A percentile compares a stretch with the other conserved stretches of the same genome.
Conservation (phyloP, 2,888 invertebrate genomes). For the Tetranychus piercei region DNA sequence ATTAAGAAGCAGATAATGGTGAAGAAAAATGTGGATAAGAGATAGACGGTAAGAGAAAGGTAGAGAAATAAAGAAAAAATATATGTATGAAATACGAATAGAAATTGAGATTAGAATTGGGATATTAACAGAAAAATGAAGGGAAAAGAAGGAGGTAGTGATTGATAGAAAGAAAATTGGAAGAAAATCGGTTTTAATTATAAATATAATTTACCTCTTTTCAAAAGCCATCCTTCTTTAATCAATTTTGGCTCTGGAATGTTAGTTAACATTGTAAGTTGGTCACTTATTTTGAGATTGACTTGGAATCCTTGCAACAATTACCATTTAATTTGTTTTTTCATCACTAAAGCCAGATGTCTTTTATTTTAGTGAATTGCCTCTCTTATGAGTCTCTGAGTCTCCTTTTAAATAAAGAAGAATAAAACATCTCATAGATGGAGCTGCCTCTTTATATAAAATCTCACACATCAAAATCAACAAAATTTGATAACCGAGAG, state of each 20-base stretch:
- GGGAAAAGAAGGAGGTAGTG: slow-evolving; percentile 13
- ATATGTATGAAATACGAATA: slow-evolving; percentile 13
- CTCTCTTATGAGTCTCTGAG: no score
- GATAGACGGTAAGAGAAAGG: not conserved
- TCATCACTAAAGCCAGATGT: no score
- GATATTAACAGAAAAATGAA: not conserved
- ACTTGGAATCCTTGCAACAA: no score
- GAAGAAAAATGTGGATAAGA: no score
- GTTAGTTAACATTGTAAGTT: not conserved
- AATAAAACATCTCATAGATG: not conserved
- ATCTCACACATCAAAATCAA: not conserved
- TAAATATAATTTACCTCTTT: slow-evolving; percentile 44
- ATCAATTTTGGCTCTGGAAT: slow-evolving; percentile 40
- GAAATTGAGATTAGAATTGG: not conserved
- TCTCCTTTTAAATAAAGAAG: no score
- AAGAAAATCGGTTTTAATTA: not conserved
- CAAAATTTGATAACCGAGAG: no score
- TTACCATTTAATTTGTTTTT: no score
- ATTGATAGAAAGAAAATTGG: not conserved
- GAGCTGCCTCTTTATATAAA: not conserved
- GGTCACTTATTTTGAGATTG: not conserved
- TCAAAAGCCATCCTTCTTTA: slow-evolving; percentile 87
- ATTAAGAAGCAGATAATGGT: slow-evolving; percentile 19
- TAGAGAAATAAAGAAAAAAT: not conserved
- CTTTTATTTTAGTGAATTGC: no score